Base-by-base conservation (phyloP, 2,888 invertebrate species). In the Podotricha telesiphe region DNA sequence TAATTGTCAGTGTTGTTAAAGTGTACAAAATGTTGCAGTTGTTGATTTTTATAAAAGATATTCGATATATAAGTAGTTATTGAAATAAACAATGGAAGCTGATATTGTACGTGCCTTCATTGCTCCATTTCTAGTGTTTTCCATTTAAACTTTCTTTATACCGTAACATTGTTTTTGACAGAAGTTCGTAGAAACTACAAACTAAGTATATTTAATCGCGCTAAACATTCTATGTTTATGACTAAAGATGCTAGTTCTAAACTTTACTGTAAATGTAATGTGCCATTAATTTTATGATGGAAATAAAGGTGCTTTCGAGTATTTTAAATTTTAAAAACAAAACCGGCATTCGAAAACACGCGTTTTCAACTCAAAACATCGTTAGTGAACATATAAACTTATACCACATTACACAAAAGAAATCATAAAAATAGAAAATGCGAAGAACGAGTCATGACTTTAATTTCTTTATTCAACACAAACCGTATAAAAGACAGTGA, bases 401-500 rank as follows among this genome's bases (percentile, higher is more conserved):
- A 67, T 37, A 62, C 62, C 51, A 61, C 51, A 37, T 40, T 67
- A 47, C 8, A 19, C 34, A 51, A 22, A 7, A 62, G 20, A 62
- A 45, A 62, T 47, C 42, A 65, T 61, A 65, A 65, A 67, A 64
- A 45, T 42, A 53, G 34, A 42, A 50, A 67, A 55, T 56, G 53
- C 45, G 53, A 59, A 69, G 61, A 72, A 67, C 59, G 67, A 69
- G 65, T 56, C 67, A 62, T 68, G 64, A 67, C 68, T 73, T 73
- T 73, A 74, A 71, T 73, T 74, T 71, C 70, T 70, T 71, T 74
- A 74, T 74, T 73, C 74, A 71, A 69, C 69, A 66, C 67, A 68
- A 74, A 74, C 70, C 74, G 68, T 66, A 72, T 66, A 71, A 75
- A 74, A 82, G 80, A 79, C 79, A 80, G 78, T 81, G 82, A 82